Percentiles rank a stretch among this genome's conserved stretches.
These are phyloP conservation scores for Prietella phreatophila DNA, from an alignment of 2,113 vertebrate genomes.

Conservation along the genomic window DNA sequence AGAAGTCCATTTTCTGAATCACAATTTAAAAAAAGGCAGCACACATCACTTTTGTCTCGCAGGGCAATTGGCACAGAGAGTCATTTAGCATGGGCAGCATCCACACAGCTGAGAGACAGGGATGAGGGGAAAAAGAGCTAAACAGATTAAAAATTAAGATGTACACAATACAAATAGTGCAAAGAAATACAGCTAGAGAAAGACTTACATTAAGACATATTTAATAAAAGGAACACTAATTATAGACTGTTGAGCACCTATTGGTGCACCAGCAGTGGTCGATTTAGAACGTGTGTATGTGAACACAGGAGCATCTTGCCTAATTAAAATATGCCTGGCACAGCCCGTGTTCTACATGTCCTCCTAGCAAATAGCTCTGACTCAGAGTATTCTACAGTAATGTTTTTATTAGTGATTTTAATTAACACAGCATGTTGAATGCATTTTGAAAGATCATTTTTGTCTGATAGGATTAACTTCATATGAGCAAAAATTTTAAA, in stretches of 20 bases:
- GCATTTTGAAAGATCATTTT: background rate
- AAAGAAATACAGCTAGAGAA: background rate
- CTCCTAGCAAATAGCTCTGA: background rate
- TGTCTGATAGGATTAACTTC: background rate
- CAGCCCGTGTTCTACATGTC: background rate
- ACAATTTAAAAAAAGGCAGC: slow-evolving; percentile 31
- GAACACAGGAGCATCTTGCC: background rate
- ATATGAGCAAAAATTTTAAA: background rate
- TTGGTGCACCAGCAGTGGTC: background rate
- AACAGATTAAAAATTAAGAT: background rate
- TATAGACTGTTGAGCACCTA: background rate
- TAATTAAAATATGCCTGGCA: background rate
- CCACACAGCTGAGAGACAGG: slow-evolving; percentile 13
- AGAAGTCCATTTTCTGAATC: slow-evolving; percentile 28
- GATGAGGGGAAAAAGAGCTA: background rate
- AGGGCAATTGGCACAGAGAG: slow-evolving; percentile 48
- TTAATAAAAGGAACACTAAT: background rate
- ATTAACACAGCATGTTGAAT: background rate
- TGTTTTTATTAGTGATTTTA: background rate
- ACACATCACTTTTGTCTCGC: slow-evolving; percentile 60
- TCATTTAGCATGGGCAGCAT: slow-evolving; percentile 35
- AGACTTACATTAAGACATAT: background rate
- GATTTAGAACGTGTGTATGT: background rate
- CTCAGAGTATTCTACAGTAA: background rate
- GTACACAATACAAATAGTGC: background rate